Percentiles rank a stretch among this genome's conserved stretches.
These are phyloP conservation scores for Drosophila diplacantha DNA, from an alignment of 2,888 invertebrate genomes.

Conservation along the genomic window DNA sequence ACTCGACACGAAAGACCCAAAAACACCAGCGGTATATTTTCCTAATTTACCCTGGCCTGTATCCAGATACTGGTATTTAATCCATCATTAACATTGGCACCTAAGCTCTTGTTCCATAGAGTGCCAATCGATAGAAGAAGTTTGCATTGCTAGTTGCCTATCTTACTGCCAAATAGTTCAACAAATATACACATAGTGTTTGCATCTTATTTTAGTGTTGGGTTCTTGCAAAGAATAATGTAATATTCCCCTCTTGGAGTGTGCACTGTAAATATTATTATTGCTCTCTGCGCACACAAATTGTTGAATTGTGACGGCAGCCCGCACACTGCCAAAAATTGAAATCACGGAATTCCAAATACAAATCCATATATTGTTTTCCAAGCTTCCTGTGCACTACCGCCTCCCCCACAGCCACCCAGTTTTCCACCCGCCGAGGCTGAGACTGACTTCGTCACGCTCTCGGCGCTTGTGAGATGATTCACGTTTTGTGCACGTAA, in stretches of 20 bases:
- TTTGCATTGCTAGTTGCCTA: background rate
- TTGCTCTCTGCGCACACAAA: slow-evolving; percentile 26
- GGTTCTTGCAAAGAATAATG: too few relatives aligned
- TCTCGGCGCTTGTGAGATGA: slow-evolving; percentile 59
- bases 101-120: background rate
- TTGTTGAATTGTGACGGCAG: slow-evolving; percentile 38
- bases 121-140: background rate
- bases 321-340: slow-evolving; percentile 40
- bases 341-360: slow-evolving; percentile 9
- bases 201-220: background rate
- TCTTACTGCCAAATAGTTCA: background rate
- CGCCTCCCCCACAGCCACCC: slow-evolving; percentile 33
- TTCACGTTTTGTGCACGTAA: slow-evolving; percentile 61
- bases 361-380: slow-evolving; percentile 28
- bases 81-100: background rate
- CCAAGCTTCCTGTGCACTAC: slow-evolving; percentile 25
- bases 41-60: background rate
- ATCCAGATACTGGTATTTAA: background rate
- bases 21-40: background rate
- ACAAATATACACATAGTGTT: background rate
- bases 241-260: background rate
- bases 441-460: slow-evolving; percentile 49
- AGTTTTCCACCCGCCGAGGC: slow-evolving; percentile 26
- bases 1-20: background rate
- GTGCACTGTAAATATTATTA: slow-evolving; percentile 19